These are phyloP conservation scores for Parelbella ahira DNA, from an alignment of 2,888 invertebrate genomes.

Conservation along the genomic window DNA sequence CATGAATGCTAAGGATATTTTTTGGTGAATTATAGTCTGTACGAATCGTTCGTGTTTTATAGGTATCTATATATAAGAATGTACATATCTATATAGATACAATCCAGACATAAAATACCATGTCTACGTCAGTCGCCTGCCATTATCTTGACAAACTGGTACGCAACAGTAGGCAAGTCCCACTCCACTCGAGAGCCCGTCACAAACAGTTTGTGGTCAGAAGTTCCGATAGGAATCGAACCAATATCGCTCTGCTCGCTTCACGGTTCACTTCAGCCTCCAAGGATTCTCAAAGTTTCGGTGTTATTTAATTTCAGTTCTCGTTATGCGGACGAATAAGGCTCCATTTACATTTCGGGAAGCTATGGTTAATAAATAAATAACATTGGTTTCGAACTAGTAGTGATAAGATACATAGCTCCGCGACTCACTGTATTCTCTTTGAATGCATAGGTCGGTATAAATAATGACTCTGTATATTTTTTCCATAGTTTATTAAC, in stretches of 20 bases:
- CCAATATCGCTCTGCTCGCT: constrained; percentile 47
- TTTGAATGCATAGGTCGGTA: no score
- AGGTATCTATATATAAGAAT: no score
- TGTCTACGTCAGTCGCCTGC: no score
- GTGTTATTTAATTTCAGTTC: constrained; percentile 73
- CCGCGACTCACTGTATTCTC: no score
- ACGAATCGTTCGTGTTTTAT: no score
- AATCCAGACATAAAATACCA: background rate
- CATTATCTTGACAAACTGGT: constrained; percentile 27
- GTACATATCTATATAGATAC: no score
- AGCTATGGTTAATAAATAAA: constrained; percentile 36
- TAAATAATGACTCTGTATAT: no score
- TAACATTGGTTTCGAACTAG: no score
- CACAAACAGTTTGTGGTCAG: constrained; percentile 58
- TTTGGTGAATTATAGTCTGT: no score
- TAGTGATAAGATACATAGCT: no score
- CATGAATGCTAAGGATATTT: no score
- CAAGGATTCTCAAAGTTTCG: constrained; percentile 55
- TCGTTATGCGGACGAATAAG: constrained; percentile 64
- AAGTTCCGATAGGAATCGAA: constrained; percentile 58
- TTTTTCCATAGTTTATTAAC: no score
- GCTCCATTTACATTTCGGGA: constrained; percentile 36
- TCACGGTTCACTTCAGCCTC: constrained; percentile 39
- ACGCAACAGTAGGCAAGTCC: constrained; percentile 31
- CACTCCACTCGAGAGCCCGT: constrained; percentile 35